These are phyloP conservation scores for Sphaeramia orbicularis DNA, from an alignment of 2,797 vertebrate species.

Conservation along the genomic window DNA sequence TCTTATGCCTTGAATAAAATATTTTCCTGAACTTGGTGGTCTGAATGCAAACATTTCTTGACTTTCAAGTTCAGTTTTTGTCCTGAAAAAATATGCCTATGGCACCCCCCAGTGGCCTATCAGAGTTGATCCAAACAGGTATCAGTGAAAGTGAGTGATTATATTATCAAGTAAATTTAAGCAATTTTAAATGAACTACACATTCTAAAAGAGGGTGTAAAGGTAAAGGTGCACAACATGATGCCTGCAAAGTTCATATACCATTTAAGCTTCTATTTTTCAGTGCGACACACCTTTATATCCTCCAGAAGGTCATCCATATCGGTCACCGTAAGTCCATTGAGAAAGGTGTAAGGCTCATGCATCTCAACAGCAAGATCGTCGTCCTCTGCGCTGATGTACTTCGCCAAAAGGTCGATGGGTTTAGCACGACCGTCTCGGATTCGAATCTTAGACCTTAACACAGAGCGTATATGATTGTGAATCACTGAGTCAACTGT, in stretches of 20 bases:
- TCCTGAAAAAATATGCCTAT: background rate
- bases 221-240: background rate
- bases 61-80: no score
- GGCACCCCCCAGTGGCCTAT: background rate
- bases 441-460: constrained; percentile 97
- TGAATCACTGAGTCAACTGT: background rate
- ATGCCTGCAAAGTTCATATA: background rate
- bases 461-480: background rate
- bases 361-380: constrained; percentile 99
- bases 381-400: constrained; percentile 97
- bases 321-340: constrained; percentile 95
- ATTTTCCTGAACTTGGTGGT: no score
- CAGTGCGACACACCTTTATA: constrained; percentile 89
- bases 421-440: constrained; percentile 96
- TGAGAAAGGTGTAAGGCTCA: constrained; percentile 97
- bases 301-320: constrained; percentile 99
- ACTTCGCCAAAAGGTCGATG: constrained; percentile 97
- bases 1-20: no score
- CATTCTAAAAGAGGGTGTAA: background rate
- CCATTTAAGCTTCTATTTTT: background rate
- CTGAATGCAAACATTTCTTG: no score
- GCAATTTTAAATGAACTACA: background rate
- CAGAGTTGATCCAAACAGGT: no score
- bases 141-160: background rate
- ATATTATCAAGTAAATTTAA: background rate